Evolutionary conservation across 2,888 invertebrate genomes (phyloP).

Genomic region (Limnephilus lunatus): DNA sequence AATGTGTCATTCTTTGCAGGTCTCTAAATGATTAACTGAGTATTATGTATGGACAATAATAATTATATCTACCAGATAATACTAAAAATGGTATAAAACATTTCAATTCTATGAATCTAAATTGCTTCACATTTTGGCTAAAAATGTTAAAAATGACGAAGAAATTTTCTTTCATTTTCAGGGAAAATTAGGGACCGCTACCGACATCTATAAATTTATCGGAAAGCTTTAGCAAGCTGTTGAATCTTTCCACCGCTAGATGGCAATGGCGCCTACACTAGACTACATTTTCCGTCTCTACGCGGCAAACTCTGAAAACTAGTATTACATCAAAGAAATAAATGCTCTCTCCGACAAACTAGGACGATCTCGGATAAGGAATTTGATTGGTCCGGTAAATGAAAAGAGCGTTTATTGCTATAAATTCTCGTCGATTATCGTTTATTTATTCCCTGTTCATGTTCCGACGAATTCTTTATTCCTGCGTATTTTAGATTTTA

Average conservation of each 20-base stretch:
- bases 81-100: too few species aligned
- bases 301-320: neutral
- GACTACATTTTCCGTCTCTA: neutral
- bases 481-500: neutral
- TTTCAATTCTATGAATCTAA: too few species aligned
- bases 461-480: neutral
- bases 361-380: neutral
- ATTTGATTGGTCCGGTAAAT: neutral
- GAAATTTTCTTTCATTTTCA: neutral
- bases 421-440: neutral
- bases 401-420: neutral
- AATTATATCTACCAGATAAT: too few species aligned
- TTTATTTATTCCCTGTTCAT: neutral
- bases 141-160: neutral
- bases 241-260: slow-evolving; percentile 43
- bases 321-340: neutral
- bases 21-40: too few species aligned
- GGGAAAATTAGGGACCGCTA: neutral
- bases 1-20: too few species aligned
- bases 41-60: too few species aligned
- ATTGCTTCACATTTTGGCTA: too few species aligned
- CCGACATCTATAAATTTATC: slow-evolving; percentile 38
- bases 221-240: neutral
- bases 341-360: neutral
- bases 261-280: slow-evolving; percentile 3